phyloP scores from a whole-genome alignment of 2,797 vertebrate genomes.

The Micropoecilia bifurca region DNA sequence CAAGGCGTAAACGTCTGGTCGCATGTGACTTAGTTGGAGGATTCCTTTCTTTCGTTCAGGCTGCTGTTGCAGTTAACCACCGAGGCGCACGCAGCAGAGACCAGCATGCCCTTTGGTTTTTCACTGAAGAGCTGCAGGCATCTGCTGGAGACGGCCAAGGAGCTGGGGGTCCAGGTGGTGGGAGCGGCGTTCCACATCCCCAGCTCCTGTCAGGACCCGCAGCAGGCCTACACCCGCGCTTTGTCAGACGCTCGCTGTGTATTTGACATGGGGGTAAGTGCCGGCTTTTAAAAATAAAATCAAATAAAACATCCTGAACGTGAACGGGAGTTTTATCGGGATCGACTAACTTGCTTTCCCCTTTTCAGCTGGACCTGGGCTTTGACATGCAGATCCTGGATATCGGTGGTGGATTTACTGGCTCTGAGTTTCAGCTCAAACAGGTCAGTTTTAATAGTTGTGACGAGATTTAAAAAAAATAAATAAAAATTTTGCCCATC shows the following conservation, averaged over 20 bases:
- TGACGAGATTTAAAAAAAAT: neutral
- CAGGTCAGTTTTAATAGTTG: constrained; percentile 77
- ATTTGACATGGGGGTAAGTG: constrained; percentile 98
- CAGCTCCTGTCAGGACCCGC: constrained; percentile 88
- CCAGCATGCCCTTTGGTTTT: constrained; percentile 93
- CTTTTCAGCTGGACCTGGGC: constrained; percentile 85
- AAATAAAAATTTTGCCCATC: neutral
- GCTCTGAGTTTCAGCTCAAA: constrained; percentile 90
- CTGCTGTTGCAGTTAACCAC: constrained; percentile 97
- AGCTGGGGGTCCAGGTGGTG: constrained; percentile 89
- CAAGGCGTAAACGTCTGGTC: neutral
- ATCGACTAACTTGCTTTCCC: constrained; percentile 4
- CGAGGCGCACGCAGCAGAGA: constrained; percentile 91
- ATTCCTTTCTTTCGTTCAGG: constrained; percentile 80
- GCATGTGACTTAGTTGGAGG: neutral
- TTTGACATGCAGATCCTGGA: constrained; percentile 95
- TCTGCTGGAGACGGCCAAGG: constrained; percentile 94
- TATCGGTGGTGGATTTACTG: constrained; percentile 94
- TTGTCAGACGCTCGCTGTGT: constrained; percentile 95
- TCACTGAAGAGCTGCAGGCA: constrained; percentile 95
- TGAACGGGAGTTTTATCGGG: neutral
- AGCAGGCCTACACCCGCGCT: constrained; percentile 90
- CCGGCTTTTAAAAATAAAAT: neutral
- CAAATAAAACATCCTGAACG: neutral
- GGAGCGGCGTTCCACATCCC: constrained; percentile 96